Evolutionary conservation across 1,140 invertebrate species (phyloP).

Genomic region (Tetragnatha versicolor): DNA sequence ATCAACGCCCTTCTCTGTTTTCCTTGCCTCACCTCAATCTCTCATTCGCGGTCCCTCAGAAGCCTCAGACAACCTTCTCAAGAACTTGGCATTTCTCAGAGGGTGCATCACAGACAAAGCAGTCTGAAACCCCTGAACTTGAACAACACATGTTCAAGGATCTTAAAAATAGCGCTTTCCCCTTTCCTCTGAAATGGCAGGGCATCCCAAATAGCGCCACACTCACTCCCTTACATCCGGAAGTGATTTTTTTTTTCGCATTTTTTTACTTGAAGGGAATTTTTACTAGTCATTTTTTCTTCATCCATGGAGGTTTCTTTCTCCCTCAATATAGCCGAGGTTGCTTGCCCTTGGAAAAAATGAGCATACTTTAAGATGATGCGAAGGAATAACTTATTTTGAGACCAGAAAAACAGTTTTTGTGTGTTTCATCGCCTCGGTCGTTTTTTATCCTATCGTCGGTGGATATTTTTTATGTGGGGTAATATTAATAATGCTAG

Average conservation of each 20-base stretch:
- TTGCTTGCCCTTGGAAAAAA: neutral
- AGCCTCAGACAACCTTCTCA: neutral
- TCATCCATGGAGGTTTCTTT: neutral
- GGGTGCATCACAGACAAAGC: constrained; percentile 7
- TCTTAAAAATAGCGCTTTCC: constrained; percentile 27
- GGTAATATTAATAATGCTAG: too few relatives aligned
- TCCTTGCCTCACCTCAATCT: too few relatives aligned
- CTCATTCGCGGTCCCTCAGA: too few relatives aligned
- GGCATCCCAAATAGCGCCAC: constrained; percentile 20
- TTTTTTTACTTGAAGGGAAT: neutral
- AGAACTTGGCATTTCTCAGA: constrained; percentile 18
- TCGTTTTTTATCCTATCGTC: too few relatives aligned
- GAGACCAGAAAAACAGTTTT: too few relatives aligned
- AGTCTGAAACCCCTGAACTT: constrained; percentile 22
- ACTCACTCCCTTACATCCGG: neutral
- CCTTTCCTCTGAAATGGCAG: neutral
- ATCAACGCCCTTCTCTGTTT: too few relatives aligned
- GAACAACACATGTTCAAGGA: constrained; percentile 16
- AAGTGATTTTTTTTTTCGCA: constrained; percentile 35
- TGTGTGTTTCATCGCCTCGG: too few relatives aligned
- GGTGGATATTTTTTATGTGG: too few relatives aligned
- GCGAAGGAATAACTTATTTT: too few relatives aligned
- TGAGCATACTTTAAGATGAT: constrained; percentile 13
- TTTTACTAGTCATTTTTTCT: neutral
- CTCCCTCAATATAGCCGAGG: neutral